Conservation (phyloP, 1,140 invertebrate species). For the Drosophila nigromelanica region DNA sequence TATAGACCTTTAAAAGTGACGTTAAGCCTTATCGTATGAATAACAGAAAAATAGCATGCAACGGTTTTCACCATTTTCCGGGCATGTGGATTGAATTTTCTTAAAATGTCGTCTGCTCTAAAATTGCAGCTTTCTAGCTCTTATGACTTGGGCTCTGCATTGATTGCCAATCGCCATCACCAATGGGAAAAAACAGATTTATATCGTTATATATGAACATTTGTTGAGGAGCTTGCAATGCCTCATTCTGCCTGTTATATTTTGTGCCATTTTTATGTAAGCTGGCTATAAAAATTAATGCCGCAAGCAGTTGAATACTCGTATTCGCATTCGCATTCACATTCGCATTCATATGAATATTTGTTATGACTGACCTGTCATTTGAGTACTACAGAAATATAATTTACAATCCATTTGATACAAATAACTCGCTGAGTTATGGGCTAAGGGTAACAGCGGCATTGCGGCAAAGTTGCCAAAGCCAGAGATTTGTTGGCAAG, state of each 20-base stretch:
- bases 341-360: constrained; percentile 25
- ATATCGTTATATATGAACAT: neutral
- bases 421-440: constrained; percentile 49
- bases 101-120: too few species aligned
- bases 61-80: too few species aligned
- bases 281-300: constrained; percentile 20
- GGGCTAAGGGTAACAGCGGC: constrained; percentile 12
- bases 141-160: too few species aligned
- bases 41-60: too few species aligned
- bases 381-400: constrained; percentile 49
- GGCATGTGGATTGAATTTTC: too few species aligned
- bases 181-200: neutral
- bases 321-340: constrained; percentile 5
- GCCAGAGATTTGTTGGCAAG: constrained; percentile 47
- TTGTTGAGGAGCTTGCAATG: neutral
- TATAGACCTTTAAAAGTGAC: too few species aligned
- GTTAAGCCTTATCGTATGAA: too few species aligned
- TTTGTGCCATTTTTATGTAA: neutral
- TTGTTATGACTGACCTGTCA: constrained; percentile 29
- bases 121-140: too few species aligned
- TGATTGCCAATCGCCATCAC: too few species aligned
- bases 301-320: constrained; percentile 20
- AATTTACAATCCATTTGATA: constrained; percentile 68
- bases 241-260: neutral
- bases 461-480: constrained; percentile 36